Conservation (phyloP, 2,113 vertebrate species). For the Sciurus niger region DNA sequence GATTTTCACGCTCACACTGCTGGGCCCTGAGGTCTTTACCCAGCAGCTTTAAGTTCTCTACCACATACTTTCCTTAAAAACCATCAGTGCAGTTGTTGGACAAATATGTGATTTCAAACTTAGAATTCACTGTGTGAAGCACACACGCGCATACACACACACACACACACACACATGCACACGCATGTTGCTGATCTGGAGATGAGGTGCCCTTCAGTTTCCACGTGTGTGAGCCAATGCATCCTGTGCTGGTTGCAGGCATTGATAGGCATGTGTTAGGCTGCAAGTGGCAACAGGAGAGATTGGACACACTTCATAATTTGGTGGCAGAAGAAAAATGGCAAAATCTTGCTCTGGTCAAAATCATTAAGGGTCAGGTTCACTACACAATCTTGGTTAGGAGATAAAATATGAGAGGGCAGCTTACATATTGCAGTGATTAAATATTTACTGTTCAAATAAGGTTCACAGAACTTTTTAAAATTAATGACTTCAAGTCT, state of each 20-base stretch:
- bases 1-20: neutral
- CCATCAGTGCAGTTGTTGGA: too few species aligned
- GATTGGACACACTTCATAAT: conserved; percentile 73
- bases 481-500: conserved; percentile 94
- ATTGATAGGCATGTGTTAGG: neutral
- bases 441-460: conserved; percentile 95
- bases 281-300: neutral
- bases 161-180: too few species aligned
- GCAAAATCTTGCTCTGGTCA: conserved; percentile 83
- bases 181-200: neutral
- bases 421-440: conserved; percentile 91
- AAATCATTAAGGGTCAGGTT: conserved; percentile 87
- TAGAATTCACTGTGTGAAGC: accelerated
- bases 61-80: neutral
- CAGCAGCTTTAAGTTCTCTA: conserved; percentile 13
- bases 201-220: neutral
- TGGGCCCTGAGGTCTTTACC: conserved; percentile 3
- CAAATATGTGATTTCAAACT: neutral
- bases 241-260: neutral
- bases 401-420: conserved; percentile 91
- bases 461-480: conserved; percentile 94
- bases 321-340: conserved; percentile 77
- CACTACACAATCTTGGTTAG: conserved; percentile 87
- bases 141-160: too few species aligned
- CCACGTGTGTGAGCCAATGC: neutral